These are phyloP conservation scores for Campylomormyrus tamandua DNA, from an alignment of 2,113 vertebrate species.

Conservation along the genomic window DNA sequence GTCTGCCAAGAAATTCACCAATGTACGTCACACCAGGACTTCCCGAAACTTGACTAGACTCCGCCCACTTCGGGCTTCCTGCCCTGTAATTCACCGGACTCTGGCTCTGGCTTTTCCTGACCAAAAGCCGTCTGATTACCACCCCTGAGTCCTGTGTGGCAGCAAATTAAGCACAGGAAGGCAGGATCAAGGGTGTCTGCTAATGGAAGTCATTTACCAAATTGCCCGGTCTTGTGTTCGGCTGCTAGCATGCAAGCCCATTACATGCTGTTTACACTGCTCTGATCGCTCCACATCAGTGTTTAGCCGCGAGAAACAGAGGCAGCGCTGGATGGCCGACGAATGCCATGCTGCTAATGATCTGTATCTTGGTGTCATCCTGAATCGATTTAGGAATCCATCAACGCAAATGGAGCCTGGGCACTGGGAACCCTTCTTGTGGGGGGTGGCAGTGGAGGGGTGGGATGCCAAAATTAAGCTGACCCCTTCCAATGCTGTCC, in stretches of 20 bases:
- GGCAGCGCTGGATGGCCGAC: conserved; percentile 1
- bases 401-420: conserved; percentile 25
- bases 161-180: conserved; percentile 11
- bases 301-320: conserved; percentile 14
- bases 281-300: conserved; percentile 12
- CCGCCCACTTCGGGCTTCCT: conserved; percentile 30
- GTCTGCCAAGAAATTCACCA: not conserved
- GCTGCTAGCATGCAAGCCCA: conserved; percentile 24
- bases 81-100: conserved; percentile 5
- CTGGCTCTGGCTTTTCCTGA: conserved; percentile 15
- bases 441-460: conserved; percentile 5
- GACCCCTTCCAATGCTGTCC: conserved; percentile 22
- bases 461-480: not conserved
- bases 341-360: conserved; percentile 31
- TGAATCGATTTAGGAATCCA: conserved; percentile 31
- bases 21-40: not conserved
- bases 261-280: conserved; percentile 29
- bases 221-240: conserved; percentile 17
- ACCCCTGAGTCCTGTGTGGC: not conserved
- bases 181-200: conserved; percentile 22
- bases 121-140: not conserved
- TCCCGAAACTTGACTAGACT: conserved; percentile 16
- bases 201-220: conserved; percentile 30
- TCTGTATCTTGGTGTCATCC: conserved; percentile 31
- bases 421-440: conserved; percentile 17